A percentile compares a stretch with the other conserved stretches of the same genome.
Evolutionary conservation across 2,113 vertebrate species (phyloP).

Genomic region (Fulica atra): DNA sequence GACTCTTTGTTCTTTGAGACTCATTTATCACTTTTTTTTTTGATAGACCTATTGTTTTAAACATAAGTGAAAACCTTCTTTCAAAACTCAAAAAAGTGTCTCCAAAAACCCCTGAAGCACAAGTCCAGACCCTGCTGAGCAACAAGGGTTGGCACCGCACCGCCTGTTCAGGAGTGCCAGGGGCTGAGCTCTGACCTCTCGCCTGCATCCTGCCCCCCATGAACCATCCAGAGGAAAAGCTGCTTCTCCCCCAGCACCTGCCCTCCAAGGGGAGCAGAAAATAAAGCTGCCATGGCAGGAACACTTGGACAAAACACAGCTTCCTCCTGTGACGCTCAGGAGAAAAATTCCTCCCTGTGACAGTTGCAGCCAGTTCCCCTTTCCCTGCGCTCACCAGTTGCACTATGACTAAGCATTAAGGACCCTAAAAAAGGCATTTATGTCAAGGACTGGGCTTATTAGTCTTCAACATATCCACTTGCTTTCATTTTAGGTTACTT

Average conservation of each 20-base stretch:
- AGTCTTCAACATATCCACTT: not conserved
- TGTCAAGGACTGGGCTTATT: not conserved
- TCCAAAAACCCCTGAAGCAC: rapidly evolving
- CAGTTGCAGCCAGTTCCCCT: not conserved
- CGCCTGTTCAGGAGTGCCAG: not conserved
- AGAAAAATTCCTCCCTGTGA: not conserved
- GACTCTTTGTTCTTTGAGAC: not conserved
- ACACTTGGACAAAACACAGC: not conserved
- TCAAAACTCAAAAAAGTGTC: not conserved
- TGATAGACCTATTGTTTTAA: rapidly evolving
- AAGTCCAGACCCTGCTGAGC: rapidly evolving
- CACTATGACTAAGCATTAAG: not conserved
- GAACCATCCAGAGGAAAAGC: not conserved
- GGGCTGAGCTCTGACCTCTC: not conserved
- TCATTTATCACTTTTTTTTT: not conserved
- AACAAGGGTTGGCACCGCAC: rapidly evolving
- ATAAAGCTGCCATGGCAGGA: not conserved
- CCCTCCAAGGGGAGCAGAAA: not conserved
- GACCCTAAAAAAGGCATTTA: not conserved
- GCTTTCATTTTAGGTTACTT: not conserved
- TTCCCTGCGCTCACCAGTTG: not conserved
- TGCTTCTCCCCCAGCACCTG: not conserved
- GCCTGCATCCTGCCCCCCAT: too few relatives aligned
- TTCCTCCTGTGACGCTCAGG: not conserved
- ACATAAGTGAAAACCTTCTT: not conserved